A percentile compares a stretch with the other conserved stretches of the same genome.
Evolutionary conservation across 1,140 invertebrate genomes (phyloP).

Genomic region (Drosophila nikananu): DNA sequence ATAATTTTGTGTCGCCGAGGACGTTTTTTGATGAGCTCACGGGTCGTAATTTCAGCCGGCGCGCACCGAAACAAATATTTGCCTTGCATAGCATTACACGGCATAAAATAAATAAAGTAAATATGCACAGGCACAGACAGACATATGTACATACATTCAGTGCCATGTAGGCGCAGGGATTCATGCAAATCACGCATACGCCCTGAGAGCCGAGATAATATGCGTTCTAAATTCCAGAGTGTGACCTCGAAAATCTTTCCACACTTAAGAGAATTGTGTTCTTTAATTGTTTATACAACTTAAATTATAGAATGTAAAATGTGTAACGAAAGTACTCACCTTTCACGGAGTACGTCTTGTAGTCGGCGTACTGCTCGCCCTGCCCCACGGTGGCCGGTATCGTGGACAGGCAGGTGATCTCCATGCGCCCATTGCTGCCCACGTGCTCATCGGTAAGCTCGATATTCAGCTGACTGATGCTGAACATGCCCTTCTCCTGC

Average conservation of each 20-base stretch:
- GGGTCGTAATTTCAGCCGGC: constrained; percentile 54
- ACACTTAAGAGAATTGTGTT: too few relatives aligned
- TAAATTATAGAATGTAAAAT: neutral
- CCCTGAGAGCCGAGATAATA: neutral
- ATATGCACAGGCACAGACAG: constrained; percentile 7
- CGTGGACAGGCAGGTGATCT: constrained; percentile 90
- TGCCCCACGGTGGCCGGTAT: constrained; percentile 89
- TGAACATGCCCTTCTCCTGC: constrained; percentile 83
- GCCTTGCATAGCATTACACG: constrained; percentile 64
- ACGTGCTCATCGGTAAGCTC: constrained; percentile 88
- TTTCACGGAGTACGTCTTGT: constrained; percentile 88
- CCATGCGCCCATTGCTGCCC: constrained; percentile 88
- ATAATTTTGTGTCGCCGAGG: constrained; percentile 53
- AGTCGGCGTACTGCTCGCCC: constrained; percentile 89
- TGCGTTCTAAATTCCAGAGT: constrained; percentile 6
- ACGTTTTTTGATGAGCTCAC: constrained; percentile 78
- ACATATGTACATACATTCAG: neutral
- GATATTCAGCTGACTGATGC: constrained; percentile 86
- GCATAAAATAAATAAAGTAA: constrained; percentile 52
- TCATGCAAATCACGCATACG: constrained; percentile 71
- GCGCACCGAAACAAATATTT: constrained; percentile 67
- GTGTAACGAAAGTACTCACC: constrained; percentile 86
- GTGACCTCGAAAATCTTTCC: neutral
- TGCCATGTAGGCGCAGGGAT: constrained; percentile 14
- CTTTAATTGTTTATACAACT: neutral